Base-by-base conservation (phyloP, 2,888 invertebrate genomes). In the Eilema sororculum region DNA sequence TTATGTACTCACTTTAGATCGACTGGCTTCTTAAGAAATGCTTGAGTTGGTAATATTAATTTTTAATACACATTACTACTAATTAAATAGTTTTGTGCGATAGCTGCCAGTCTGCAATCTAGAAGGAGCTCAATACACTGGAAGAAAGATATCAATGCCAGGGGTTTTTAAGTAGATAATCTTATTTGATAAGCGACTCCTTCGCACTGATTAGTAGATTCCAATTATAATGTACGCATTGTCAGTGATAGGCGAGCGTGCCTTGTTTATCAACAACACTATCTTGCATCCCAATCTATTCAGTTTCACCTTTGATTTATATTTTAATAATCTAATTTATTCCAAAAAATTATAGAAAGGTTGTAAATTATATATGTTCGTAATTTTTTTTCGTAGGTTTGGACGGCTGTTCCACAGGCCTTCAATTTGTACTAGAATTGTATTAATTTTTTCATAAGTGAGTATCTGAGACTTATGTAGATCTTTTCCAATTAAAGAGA, bases 101-200 rank as follows among this genome's bases (percentile, higher is more conserved):
- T 76, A 81, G 67, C 77, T 77, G 76, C 68, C 81, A 84, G 84
- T 84, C 81, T 77, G 79, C 85, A 81, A 85, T 83, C 82, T 84
- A 79, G 79, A 72, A 79, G 82, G 82, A 86, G 87, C 84, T 86
- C 87, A 84, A 87, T 79, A 84, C 84, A 94, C 93, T 94, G 93
- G 89, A 91, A 89, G 84, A 84, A 87, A 87, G 83, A 89, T 91
- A 91, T 87, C 87, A 91, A 87, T 82, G 87, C 81, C 86, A 84
- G 86, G 84, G 89, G 91, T 91, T 94, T 93, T 91, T 93, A 94
- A 92, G 87, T 86, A 90, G 93, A 93, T 93, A 92, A 93, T 94
- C 93, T 90, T 89, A 89, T 84, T 88, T 90, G 95, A 94, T 94
- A 94, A 94, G 90, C 83, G 84, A 82, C 81, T 79, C 78, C 83